Conservation (phyloP, 1,140 invertebrate species). For the Rhopalosiphum maidis region DNA sequence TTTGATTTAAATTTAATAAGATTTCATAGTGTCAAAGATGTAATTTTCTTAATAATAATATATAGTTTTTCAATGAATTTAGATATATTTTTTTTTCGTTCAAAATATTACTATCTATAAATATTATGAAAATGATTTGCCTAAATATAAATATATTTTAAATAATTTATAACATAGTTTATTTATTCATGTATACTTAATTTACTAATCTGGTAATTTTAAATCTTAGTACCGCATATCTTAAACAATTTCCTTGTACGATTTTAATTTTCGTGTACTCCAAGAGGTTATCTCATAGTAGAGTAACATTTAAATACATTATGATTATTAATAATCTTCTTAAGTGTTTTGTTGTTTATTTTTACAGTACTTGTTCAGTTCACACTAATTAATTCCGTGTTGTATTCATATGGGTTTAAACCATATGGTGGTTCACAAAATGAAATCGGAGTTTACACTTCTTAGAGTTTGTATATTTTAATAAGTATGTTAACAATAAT, state of each 20-base stretch:
- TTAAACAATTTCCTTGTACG: not conserved
- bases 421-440: not conserved
- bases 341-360: not conserved
- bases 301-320: not conserved
- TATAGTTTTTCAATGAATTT: no score
- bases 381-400: not conserved
- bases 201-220: not conserved
- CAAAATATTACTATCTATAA: not conserved
- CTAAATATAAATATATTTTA: not conserved
- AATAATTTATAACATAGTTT: not conserved
- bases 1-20: no score
- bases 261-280: not conserved
- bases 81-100: no score
- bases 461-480: not conserved
- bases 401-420: not conserved
- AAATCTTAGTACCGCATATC: not conserved
- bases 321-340: constrained; percentile 22
- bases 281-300: not conserved
- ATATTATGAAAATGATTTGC: not conserved
- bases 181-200: not conserved
- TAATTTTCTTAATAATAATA: no score
- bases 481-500: no score
- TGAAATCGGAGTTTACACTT: not conserved
- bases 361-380: no score
- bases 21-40: no score